A percentile compares a stretch with the other conserved stretches of the same genome.
phyloP scores from a whole-genome alignment of 2,888 invertebrate species.

The Philonicus albiceps region DNA sequence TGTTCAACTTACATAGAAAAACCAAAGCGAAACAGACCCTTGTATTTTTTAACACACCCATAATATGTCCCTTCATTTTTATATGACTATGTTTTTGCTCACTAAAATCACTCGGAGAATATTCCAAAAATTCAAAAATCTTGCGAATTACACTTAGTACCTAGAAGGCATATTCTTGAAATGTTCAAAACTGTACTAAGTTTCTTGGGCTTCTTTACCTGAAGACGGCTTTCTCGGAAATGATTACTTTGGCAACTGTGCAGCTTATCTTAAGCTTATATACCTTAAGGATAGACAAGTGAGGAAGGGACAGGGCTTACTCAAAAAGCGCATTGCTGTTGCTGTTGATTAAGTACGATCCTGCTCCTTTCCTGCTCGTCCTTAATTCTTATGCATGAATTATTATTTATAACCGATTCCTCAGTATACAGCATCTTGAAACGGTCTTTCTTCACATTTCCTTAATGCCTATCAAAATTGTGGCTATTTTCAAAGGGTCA shows the following conservation, averaged over 20 bases:
- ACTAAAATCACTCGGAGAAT: background rate
- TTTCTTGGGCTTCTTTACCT: background rate
- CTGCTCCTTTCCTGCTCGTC: background rate
- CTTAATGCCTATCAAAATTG: background rate
- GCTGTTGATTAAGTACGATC: background rate
- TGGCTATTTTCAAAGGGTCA: background rate
- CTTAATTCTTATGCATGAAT: background rate
- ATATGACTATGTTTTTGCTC: background rate
- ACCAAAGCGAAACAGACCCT: background rate
- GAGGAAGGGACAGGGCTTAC: background rate
- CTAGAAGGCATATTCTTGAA: background rate
- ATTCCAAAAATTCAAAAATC: background rate
- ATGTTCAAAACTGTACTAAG: background rate
- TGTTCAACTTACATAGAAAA: background rate
- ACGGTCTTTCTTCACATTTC: background rate
- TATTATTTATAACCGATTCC: background rate
- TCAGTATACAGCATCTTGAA: background rate
- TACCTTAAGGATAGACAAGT: background rate
- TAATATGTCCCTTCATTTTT: conserved; percentile 2
- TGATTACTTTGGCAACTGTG: background rate
- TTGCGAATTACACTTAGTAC: background rate
- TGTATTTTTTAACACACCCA: conserved; percentile 12
- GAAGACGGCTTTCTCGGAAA: background rate
- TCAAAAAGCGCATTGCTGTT: background rate
- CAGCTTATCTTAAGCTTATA: background rate